Evolutionary conservation across 2,888 invertebrate species (phyloP), one percentile per base, ranked within the genome.

Genomic region (Caenorhabditis auriculariae): DNA sequence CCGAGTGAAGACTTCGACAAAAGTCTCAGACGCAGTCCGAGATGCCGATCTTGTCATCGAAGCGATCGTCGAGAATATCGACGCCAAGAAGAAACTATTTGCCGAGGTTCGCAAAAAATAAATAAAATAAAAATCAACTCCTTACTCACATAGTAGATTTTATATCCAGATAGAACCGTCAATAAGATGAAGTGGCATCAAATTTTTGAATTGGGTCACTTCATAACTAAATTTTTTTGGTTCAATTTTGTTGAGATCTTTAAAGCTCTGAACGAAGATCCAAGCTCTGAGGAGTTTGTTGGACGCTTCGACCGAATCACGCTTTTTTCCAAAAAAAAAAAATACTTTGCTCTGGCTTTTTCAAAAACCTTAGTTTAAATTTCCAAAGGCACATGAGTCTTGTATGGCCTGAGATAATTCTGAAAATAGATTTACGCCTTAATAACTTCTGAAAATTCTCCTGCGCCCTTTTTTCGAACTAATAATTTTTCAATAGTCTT

Each of bases 61-160:
- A 84, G 91, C 91, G 6, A 89, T 91, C 77, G 87, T 91, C 6
- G 91, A 92, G 82, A 90, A 91, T 78, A 83, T 91, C 57, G 87
- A 87, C 51, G 82, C 88, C 0, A 90, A 90, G 82, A 88, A 89
- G 79, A 87, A 89, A 71, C 83, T 91, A 2, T 91, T 91, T 78
- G 85, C 86, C 52, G 84, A 85, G n/a, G n/a, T 35, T 35, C 12
- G 12, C 7, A 32, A 32, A 32, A 32, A 32, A 32, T 12, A 32
- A 32, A 32, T 12, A 32, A 32, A 32, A 32, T 32, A 12, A 12
- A 12, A 32, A 32, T 12, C 9, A 35, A 15, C 9, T 35, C 1
- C 35, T n/a, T 35, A n/a, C 12, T 15, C 9, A 35, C 9, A 35
- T 35, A 1, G n/a, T 35, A n/a, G 12, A 35, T 35, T 35, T 35